Evolutionary conservation across 2,888 invertebrate species (phyloP).

Genomic region (Sarcophaga rosellei): DNA sequence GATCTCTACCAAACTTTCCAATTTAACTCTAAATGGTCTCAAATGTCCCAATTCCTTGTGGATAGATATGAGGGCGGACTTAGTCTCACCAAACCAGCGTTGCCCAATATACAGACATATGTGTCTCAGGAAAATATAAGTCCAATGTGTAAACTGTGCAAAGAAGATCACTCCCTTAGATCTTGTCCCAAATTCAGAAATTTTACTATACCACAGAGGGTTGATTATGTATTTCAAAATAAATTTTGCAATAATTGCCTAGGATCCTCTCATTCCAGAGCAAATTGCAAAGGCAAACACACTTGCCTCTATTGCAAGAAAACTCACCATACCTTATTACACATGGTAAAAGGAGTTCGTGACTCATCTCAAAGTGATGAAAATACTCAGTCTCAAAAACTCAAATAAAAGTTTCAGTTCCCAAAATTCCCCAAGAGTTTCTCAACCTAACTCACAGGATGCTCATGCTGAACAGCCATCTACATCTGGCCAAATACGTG

Average conservation of each 20-base stretch:
- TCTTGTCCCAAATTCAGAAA: neutral
- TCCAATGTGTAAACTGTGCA: neutral
- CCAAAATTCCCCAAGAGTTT: neutral
- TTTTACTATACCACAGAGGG: neutral
- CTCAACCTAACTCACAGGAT: no score
- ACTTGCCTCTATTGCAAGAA: neutral
- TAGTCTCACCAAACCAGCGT: no score
- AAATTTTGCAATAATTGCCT: no score
- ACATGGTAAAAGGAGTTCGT: no score
- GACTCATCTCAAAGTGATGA: no score
- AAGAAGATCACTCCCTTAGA: neutral
- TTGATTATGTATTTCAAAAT: no score
- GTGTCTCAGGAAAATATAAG: neutral
- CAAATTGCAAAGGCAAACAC: no score
- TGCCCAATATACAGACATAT: no score
- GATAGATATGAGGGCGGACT: conserved; percentile 18
- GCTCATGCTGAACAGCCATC: neutral
- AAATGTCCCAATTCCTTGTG: conserved; percentile 28
- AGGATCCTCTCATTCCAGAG: no score
- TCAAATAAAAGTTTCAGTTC: neutral
- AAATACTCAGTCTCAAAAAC: no score
- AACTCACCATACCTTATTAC: neutral
- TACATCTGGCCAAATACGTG: neutral
- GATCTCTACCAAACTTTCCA: neutral
- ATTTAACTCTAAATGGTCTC: neutral